Percentiles rank a stretch among this genome's conserved stretches.
These are phyloP conservation scores for Drosophila melanogaster DNA, from an alignment of 1,140 invertebrate species.

Conservation along the genomic window DNA sequence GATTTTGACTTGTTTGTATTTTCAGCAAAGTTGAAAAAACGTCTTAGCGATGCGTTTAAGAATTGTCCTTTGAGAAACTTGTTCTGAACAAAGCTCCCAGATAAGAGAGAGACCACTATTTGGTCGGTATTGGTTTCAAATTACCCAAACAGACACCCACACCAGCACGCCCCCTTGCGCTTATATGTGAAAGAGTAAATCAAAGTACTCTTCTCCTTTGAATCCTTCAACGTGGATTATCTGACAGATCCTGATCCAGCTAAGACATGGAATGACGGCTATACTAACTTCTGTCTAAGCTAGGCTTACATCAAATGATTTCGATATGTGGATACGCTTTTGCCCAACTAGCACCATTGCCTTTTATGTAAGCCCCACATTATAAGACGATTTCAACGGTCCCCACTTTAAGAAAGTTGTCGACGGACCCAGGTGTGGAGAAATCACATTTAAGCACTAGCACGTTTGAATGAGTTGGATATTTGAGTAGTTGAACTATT, in stretches of 20 bases:
- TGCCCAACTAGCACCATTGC: conserved; percentile 34
- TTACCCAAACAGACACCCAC: conserved; percentile 28
- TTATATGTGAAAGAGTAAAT: conserved; percentile 4
- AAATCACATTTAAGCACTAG: conserved; percentile 23
- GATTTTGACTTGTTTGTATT: conserved; percentile 73
- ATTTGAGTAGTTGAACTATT: conserved; percentile 29
- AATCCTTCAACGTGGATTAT: conserved; percentile 67
- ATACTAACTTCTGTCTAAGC: conserved; percentile 57
- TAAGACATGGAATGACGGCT: conserved; percentile 53
- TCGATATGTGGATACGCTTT: conserved; percentile 20
- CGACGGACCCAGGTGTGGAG: conserved; percentile 3
- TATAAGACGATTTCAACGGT: conserved; percentile 34
- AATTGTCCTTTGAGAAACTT: conserved; percentile 82
- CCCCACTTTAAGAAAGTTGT: conserved; percentile 29
- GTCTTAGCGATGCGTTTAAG: conserved; percentile 83
- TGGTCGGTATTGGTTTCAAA: conserved; percentile 61
- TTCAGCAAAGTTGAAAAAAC: conserved; percentile 84
- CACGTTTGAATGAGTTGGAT: conserved; percentile 28
- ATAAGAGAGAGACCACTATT: conserved; percentile 39
- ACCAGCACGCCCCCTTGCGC: not conserved
- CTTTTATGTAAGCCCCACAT: conserved; percentile 25
- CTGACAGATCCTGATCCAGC: conserved; percentile 56
- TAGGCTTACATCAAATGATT: conserved; percentile 50
- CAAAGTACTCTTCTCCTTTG: conserved; percentile 30
- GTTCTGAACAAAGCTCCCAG: conserved; percentile 54